Evolutionary conservation across 2,888 invertebrate genomes (phyloP), one percentile per base, ranked within the genome.

Genomic region (Eristalis pertinax): DNA sequence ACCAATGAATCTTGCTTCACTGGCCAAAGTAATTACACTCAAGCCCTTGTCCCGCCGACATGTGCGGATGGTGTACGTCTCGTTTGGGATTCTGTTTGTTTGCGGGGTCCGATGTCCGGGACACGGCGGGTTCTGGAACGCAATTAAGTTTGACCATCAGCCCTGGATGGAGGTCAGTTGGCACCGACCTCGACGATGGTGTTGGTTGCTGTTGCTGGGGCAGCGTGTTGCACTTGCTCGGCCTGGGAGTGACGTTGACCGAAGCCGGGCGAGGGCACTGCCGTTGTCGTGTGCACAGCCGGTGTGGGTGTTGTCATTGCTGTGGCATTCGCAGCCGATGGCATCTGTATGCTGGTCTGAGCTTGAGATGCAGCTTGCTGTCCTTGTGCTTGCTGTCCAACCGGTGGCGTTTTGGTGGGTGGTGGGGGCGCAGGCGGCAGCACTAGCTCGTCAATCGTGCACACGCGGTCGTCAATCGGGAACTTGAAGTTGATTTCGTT

Each of bases 401-500:
- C 32, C 60, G 88, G 78, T 67, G 90, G 78, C 60, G 89, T 81
- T 80, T 89, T 90, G 1, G 87, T 65, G 10, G 90, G 89, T 15
- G 92, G 91, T 2, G 92, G 91, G 26, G 92, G 91, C 11, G 92
- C 91, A 13, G 93, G 91, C 4, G 93, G 93, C 83, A 92, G 68
- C 3, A 91, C 90, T 24, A 93, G 89, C 81, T 93, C 93, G 90
- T 93, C 93, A 90, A 93, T 92, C 80, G 93, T 93, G 88, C 93
- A 93, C 65, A 93, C 93, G 68, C 92, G 92, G 90, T 92, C 93
- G 85, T 93, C 92, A 77, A 94, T 92, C 43, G 94, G 94, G 92
- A 95, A 95, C 91, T 94, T 94, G 90, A 95, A 95, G 92, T 94
- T 94, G 89, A 95, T 94, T 91, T 95, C 94, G 81, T 92, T 93